These are phyloP conservation scores for Bostrychus sinensis DNA, from an alignment of 2,113 vertebrate genomes.

Conservation along the genomic window DNA sequence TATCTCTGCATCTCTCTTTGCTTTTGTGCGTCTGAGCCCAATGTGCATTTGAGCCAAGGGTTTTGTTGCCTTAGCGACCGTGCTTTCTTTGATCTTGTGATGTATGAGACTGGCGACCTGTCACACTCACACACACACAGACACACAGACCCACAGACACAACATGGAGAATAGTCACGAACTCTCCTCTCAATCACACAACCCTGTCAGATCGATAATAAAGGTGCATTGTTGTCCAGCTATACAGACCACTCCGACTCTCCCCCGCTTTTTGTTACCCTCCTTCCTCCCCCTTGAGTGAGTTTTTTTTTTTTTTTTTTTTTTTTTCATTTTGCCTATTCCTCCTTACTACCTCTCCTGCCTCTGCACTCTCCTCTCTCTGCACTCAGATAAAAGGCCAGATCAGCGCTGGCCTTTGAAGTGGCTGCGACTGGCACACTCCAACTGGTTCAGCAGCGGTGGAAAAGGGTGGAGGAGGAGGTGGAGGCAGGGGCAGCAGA, in stretches of 20 bases:
- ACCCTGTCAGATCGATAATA: conserved; percentile 65
- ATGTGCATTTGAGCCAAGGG: conserved; percentile 57
- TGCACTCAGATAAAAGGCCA: conserved; percentile 73
- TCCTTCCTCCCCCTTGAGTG: conserved; percentile 10
- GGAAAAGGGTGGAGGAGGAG: conserved; percentile 25
- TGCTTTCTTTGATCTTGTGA: conserved; percentile 66
- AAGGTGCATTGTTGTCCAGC: conserved; percentile 69
- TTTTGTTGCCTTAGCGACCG: conserved; percentile 56
- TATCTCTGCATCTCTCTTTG: conserved; percentile 37
- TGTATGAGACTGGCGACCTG: conserved; percentile 57
- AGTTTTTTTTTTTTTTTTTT: conserved; percentile 35
- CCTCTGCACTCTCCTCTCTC: conserved; percentile 35
- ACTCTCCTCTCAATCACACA: conserved; percentile 41
- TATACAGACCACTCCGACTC: conserved; percentile 34
- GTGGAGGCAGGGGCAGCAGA: conserved; percentile 40
- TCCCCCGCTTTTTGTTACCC: conserved; percentile 34
- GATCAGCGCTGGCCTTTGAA: conserved; percentile 73
- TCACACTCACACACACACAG: conserved; percentile 25
- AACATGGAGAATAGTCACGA: conserved; percentile 25
- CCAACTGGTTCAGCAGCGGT: conserved; percentile 63
- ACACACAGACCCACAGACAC: conserved; percentile 35
- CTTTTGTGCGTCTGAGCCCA: conserved; percentile 41
- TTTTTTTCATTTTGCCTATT: conserved; percentile 30
- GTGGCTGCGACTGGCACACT: conserved; percentile 69
- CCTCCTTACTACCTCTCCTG: conserved; percentile 13